These are phyloP conservation scores for Cheirogaleus medius DNA, from an alignment of 2,113 vertebrate species.

Conservation along the genomic window DNA sequence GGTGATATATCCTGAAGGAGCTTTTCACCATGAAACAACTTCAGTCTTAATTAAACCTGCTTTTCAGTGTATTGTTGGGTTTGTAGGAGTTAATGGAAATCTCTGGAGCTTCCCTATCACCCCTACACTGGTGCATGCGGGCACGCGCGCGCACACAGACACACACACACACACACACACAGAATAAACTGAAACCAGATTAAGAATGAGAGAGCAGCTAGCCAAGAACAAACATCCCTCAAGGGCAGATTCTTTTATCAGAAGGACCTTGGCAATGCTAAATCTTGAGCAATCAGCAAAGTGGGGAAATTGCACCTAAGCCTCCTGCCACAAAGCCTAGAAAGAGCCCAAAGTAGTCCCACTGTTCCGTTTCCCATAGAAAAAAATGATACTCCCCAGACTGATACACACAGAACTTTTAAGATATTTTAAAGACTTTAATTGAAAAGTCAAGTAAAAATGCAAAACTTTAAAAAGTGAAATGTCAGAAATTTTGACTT, in stretches of 20 bases:
- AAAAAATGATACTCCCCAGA: background rate
- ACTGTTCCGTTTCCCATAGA: background rate
- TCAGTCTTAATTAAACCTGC: background rate
- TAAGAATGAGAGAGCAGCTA: background rate
- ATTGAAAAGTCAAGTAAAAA: background rate
- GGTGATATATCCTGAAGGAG: background rate
- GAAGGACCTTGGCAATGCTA: background rate
- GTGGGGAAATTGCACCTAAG: background rate
- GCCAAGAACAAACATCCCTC: background rate
- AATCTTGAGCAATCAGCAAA: background rate
- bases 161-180: background rate
- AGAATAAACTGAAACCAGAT: background rate
- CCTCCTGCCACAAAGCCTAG: background rate
- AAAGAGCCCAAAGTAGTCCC: background rate
- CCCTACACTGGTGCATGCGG: background rate
- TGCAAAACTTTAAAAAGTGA: background rate
- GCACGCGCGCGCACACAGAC: too few species aligned
- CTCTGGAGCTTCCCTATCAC: background rate
- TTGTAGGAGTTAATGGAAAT: background rate
- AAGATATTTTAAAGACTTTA: background rate
- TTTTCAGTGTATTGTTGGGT: background rate
- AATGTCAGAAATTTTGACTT: background rate
- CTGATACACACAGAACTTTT: background rate
- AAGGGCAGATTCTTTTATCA: background rate
- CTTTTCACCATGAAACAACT: background rate